Conservation (phyloP, 2,113 vertebrate species). For the Trematomus loennbergii region DNA sequence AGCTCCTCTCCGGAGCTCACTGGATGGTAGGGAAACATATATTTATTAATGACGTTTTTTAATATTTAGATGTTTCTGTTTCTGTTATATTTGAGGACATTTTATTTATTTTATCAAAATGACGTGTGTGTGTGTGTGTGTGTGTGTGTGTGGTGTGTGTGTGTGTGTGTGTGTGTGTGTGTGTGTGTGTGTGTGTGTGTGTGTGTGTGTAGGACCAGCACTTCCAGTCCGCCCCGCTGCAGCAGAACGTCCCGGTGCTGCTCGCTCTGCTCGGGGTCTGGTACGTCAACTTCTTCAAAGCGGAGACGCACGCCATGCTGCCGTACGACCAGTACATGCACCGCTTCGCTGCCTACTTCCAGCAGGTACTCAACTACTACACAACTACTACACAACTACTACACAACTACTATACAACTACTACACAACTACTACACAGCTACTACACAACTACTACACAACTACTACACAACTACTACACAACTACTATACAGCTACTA, state of each 20-base stretch:
- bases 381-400: no score
- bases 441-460: no score
- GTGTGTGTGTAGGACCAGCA: slow-evolving; percentile 89
- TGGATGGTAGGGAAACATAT: slow-evolving; percentile 90
- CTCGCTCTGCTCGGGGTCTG: slow-evolving; percentile 95
- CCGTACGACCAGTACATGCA: slow-evolving; percentile 99
- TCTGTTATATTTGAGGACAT: no score
- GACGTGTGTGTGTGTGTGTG: no score
- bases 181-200: no score
- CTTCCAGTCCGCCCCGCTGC: slow-evolving; percentile 90
- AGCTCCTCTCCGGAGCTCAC: slow-evolving; percentile 93
- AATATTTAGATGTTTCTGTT: no score
- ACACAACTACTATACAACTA: no score
- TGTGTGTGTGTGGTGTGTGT: not conserved
- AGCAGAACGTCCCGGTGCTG: slow-evolving; percentile 91
- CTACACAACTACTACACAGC: no score
- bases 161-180: not conserved
- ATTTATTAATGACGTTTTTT: no score
- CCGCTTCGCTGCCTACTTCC: slow-evolving; percentile 98
- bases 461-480: no score
- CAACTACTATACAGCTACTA: no score
- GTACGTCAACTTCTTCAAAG: slow-evolving; percentile 96
- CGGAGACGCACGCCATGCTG: slow-evolving; percentile 94
- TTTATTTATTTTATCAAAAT: no score
- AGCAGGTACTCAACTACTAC: slow-evolving; percentile 87